A percentile compares a stretch with the other conserved stretches of the same genome.
These are phyloP conservation scores for Protophormia terraenovae DNA, from an alignment of 2,888 invertebrate species.

Conservation along the genomic window DNA sequence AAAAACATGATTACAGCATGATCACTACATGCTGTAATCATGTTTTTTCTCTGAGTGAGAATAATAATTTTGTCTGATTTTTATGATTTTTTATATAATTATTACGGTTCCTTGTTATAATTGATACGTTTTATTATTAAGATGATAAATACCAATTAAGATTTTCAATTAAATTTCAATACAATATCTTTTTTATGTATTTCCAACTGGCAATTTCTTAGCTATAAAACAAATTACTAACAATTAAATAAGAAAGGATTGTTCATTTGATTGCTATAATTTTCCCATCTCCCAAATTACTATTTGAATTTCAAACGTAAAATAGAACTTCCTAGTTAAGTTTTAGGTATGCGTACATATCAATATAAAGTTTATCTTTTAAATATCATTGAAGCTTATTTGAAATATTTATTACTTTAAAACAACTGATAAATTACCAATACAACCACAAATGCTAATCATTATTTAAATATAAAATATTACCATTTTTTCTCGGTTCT, in stretches of 20 bases:
- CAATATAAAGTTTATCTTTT: slow-evolving; percentile 13
- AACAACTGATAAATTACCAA: slow-evolving; percentile 3
- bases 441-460: slow-evolving; percentile 23
- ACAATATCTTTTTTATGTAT: too few species aligned
- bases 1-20: too few species aligned
- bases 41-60: too few species aligned
- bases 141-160: too few species aligned
- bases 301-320: slow-evolving; percentile 27
- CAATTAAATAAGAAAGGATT: slow-evolving; percentile 35
- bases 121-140: too few species aligned
- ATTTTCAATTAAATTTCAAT: not conserved
- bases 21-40: too few species aligned
- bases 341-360: not conserved
- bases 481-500: not conserved
- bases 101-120: too few species aligned
- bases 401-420: not conserved
- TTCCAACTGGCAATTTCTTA: not conserved
- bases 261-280: not conserved
- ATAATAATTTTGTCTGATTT: too few species aligned
- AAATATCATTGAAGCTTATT: not conserved
- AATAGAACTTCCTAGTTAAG: not conserved
- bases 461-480: slow-evolving; percentile 17
- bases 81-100: too few species aligned
- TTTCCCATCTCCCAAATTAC: not conserved
- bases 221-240: not conserved